Conservation (phyloP, 2,888 invertebrate species). For the Agonopterix arenella region DNA sequence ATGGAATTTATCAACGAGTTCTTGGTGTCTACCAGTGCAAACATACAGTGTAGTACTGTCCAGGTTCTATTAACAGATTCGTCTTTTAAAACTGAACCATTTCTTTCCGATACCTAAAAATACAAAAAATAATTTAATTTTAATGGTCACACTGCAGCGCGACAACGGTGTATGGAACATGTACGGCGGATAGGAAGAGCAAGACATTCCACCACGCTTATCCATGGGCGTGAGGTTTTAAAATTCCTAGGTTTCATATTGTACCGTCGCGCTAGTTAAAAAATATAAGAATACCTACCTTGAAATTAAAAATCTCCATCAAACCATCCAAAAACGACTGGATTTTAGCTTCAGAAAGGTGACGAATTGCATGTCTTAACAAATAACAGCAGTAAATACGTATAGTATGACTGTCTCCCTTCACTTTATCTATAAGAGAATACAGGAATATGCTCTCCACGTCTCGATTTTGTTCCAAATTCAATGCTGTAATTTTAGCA, state of each 20-base stretch:
- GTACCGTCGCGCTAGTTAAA: not conserved
- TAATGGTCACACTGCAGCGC: not conserved
- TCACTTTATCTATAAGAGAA: constrained; percentile 38
- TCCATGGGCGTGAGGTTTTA: not conserved
- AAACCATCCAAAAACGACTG: constrained; percentile 31
- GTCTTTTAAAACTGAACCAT: constrained; percentile 65
- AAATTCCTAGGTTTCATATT: too few species aligned
- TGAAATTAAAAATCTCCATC: constrained; percentile 47
- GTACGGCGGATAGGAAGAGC: not conserved
- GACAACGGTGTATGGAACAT: too few species aligned
- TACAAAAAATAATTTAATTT: not conserved
- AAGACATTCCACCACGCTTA: not conserved
- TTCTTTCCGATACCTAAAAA: constrained; percentile 49
- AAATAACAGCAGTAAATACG: constrained; percentile 58
- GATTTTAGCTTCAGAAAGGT: constrained; percentile 31
- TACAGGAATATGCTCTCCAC: constrained; percentile 36
- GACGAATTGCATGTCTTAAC: constrained; percentile 28
- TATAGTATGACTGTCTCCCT: constrained; percentile 42
- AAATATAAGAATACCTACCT: constrained; percentile 41
- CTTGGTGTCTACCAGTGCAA: constrained; percentile 69
- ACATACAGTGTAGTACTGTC: constrained; percentile 75
- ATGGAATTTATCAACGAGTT: constrained; percentile 69
- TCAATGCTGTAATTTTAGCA: constrained; percentile 44
- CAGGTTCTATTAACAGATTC: constrained; percentile 77
- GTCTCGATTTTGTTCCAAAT: constrained; percentile 26